A percentile compares a stretch with the other conserved stretches of the same genome.
Evolutionary conservation across 2,113 vertebrate genomes (phyloP).

Genomic region (Cricetomys ansorgei): DNA sequence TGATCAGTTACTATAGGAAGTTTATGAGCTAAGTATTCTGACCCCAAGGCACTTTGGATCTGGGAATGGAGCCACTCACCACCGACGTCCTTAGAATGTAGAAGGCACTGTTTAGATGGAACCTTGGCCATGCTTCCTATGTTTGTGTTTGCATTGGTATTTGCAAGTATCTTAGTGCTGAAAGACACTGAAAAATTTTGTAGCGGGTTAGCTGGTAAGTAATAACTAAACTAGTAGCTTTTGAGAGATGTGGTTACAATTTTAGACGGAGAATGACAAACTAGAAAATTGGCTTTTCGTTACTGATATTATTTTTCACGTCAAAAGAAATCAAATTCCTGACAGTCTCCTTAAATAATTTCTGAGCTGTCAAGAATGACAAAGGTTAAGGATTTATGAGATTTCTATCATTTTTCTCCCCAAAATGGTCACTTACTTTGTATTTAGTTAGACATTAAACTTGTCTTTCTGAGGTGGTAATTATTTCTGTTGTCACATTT

Average conservation of each 20-base stretch:
- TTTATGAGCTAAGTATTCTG: background rate
- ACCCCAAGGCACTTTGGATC: background rate
- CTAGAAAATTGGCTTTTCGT: constrained; percentile 20
- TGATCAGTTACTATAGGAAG: background rate
- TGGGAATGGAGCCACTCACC: background rate
- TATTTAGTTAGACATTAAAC: constrained; percentile 24
- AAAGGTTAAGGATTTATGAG: constrained; percentile 45
- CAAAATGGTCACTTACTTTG: background rate
- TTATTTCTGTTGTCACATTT: constrained; percentile 43
- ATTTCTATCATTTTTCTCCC: background rate
- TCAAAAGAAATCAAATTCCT: constrained; percentile 58
- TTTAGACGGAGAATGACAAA: background rate
- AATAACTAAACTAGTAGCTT: background rate
- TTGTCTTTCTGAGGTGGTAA: constrained; percentile 31
- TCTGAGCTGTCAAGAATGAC: constrained; percentile 44
- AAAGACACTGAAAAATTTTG: constrained; percentile 28
- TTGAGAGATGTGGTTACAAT: background rate
- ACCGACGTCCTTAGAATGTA: background rate
- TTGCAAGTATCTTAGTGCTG: background rate
- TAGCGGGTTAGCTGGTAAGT: background rate
- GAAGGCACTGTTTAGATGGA: background rate
- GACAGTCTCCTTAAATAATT: constrained; percentile 54
- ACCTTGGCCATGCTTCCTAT: background rate
- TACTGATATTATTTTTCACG: constrained; percentile 54
- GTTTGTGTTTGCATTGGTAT: background rate